Evolutionary conservation across 2,888 invertebrate genomes (phyloP), one percentile per base, ranked within the genome.

Genomic region (Ormyrus rosae): DNA sequence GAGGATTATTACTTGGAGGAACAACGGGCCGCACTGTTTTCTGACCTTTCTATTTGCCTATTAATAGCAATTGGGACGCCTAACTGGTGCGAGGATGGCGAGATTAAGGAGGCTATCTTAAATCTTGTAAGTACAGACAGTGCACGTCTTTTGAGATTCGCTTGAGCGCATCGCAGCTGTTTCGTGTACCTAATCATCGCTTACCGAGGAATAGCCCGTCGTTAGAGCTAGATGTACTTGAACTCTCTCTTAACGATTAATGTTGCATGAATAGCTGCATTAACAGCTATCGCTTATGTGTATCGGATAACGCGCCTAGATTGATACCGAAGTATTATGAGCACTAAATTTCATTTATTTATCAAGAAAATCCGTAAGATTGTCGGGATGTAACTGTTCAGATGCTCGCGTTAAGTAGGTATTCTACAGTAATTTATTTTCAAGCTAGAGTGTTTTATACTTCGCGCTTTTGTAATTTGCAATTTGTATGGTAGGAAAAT

Each of bases 51-150:
- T 19, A 19, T 19, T 19, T 19, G 19, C 19, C 19, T 19, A 19
- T 19, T 19, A 19, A 19, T 19, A 19, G 19, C 19, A 19, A 19
- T 19, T 19, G 19, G 19, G 19, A 19, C 19, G 19, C 19, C 19
- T 19, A 19, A 19, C 19, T 19, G 19, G 19, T 6, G n/a, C 50
- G 48, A 69, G n/a, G 69, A 69, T 56, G 69, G 56, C 55, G 63
- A 53, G 8, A 9, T 63, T 46, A 45, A 55, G 19, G 51, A 61
- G 13, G 46, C n/a, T 10, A 5, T 74, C 72, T 61, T 72, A 72
- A 72, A 67, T 69, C 76, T 76, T 55, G 76, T 74, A 65, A 74
- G 74, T 67, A 51, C 19, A 19, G 19, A 19, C 19, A 5, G 10
- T 11, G 8, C 34, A 13, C 48, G 19, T 1, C 19, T 60, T 34